phyloP scores from a whole-genome alignment of 2,888 invertebrate genomes.

The Smittia aterrima region DNA sequence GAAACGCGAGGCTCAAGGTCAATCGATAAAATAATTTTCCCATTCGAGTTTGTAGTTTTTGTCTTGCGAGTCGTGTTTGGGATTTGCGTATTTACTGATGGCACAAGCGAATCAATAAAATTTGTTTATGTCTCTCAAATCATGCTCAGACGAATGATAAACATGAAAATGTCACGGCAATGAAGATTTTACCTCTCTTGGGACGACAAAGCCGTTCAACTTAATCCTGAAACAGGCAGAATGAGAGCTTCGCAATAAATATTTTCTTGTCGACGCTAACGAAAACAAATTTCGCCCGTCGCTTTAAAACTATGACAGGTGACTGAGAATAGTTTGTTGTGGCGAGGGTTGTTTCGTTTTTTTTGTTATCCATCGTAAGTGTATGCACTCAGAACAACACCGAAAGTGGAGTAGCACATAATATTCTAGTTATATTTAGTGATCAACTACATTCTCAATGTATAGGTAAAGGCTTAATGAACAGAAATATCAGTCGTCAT shows the following conservation, averaged over 20 bases:
- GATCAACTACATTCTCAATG: neutral
- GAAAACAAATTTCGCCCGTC: neutral
- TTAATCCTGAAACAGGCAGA: neutral
- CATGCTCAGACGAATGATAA: neutral
- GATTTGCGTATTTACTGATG: too few relatives aligned
- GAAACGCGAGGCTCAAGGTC: neutral
- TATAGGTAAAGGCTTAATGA: conserved; percentile 1
- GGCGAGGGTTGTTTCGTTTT: neutral
- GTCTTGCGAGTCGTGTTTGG: neutral
- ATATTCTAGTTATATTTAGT: neutral
- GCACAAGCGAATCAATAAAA: neutral
- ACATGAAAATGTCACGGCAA: neutral
- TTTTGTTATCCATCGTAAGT: neutral
- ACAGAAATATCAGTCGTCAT: neutral
- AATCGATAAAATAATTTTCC: conserved; percentile 16
- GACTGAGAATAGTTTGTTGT: conserved; percentile 2
- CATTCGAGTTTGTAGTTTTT: neutral
- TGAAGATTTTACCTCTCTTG: neutral
- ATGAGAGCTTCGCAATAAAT: neutral
- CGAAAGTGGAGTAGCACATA: neutral
- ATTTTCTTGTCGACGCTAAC: neutral
- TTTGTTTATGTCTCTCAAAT: conserved; percentile 10
- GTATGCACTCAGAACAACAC: neutral
- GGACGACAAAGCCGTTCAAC: neutral
- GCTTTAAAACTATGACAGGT: neutral